These are phyloP conservation scores for Elaeidobius kamerunicus DNA, from an alignment of 2,888 invertebrate genomes.

Conservation along the genomic window DNA sequence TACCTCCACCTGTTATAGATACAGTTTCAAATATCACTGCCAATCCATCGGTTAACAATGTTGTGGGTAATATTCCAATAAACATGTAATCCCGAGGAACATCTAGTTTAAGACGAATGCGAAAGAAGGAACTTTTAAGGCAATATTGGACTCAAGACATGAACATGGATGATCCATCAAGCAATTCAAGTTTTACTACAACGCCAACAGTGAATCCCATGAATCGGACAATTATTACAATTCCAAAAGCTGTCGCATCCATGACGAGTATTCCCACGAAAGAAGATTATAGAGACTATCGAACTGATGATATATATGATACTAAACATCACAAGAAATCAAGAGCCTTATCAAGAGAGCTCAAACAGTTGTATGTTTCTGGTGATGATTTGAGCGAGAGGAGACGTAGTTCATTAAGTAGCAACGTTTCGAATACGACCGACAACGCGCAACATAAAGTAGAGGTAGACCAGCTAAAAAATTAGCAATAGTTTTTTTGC, in stretches of 20 bases:
- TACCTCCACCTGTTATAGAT: constrained; percentile 57
- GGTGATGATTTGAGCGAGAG: constrained; percentile 55
- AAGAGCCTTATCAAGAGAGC: constrained; percentile 57
- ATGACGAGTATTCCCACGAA: constrained; percentile 84
- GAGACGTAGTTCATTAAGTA: constrained; percentile 51
- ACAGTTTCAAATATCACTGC: constrained; percentile 51
- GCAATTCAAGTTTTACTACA: constrained; percentile 55
- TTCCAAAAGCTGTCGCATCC: constrained; percentile 86
- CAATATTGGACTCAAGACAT: constrained; percentile 85
- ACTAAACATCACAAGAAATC: constrained; percentile 66
- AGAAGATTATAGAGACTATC: constrained; percentile 71
- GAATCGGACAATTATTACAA: constrained; percentile 71
- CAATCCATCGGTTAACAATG: constrained; percentile 50
- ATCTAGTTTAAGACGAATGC: constrained; percentile 78
- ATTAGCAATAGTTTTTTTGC: too few relatives aligned
- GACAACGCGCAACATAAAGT: constrained; percentile 42
- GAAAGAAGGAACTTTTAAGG: constrained; percentile 82
- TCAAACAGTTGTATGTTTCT: constrained; percentile 62
- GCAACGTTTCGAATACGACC: constrained; percentile 39
- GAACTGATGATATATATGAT: constrained; percentile 55
- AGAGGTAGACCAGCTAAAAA: constrained; percentile 47
- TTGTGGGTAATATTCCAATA: constrained; percentile 13
- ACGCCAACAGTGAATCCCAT: constrained; percentile 56
- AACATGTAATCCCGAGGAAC: constrained; percentile 51
- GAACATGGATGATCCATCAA: constrained; percentile 75